Base-by-base conservation (phyloP, 37 sponge, comb jelly and placozoan species). In the Chondrosia reniformis region DNA sequence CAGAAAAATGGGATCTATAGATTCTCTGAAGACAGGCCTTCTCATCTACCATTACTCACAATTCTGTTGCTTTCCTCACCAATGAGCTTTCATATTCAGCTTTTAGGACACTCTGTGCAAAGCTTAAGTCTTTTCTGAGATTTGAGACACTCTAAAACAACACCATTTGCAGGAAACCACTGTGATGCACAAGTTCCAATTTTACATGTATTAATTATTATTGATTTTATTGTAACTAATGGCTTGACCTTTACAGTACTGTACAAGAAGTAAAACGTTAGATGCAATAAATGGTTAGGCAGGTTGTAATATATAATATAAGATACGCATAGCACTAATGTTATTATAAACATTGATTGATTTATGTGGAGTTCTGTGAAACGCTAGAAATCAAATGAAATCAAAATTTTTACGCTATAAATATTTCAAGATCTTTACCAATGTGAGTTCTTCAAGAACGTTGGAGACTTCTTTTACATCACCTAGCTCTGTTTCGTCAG, bases 11-110 rank as follows among this genome's bases (percentile, higher is more conserved):
- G 12, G 54, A 17, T 12, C 54, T 19, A 12, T 19, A 49, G 17
- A 49, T 17, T 19, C 54, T 19, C 54, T 49, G 17, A 12, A 19
- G 54, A 49, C n/a, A 28, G 58, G 58, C n/a, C 58, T 2, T 4
- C 15, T 49, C 54, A 17, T 49, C n/a, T 28, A 24, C 6, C 7
- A 2, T 56, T 45, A 83, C 86, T 84, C 55, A 91, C 91, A 91
- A 75, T 44, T 83, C 84, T 46, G 56, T 81, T 9, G 91, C 83
- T 77, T 81, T 75, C 36, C 86, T 63, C n/a, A 55, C 45, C 2
- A 91, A 46, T 39, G 64, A 74, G 49, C 46, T 67, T 66, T 91
- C 84, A 62, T 86, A 91, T 43, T 87, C 77, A 2, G 87, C 87
- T 44, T 63, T 83, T 59, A 86, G n/a, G 25, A 84, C 78, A 71